Conservation (phyloP, 1,140 invertebrate genomes). For the Drosophila mayri region DNA sequence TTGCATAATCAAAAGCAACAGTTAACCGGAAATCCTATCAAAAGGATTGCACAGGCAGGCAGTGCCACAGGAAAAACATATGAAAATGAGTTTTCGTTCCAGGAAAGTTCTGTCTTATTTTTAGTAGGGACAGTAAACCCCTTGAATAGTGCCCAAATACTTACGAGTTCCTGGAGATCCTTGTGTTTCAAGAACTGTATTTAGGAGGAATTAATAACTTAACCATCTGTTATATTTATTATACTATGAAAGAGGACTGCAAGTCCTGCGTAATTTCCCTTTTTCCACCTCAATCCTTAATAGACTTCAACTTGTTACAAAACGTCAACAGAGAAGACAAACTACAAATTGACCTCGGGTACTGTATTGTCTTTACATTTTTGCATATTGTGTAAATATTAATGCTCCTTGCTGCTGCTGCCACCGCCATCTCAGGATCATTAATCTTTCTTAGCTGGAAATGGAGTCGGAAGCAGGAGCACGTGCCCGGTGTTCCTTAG, state of each 20-base stretch:
- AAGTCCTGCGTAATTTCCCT: background rate
- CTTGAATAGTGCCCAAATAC: too few relatives aligned
- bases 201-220: background rate
- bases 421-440: conserved; percentile 53
- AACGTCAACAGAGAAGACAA: conserved; percentile 36
- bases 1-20: conserved; percentile 61
- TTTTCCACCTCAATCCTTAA: background rate
- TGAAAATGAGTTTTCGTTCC: conserved; percentile 10
- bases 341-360: conserved; percentile 62
- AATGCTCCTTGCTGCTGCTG: conserved; percentile 43
- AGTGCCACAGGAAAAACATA: conserved; percentile 16
- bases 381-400: conserved; percentile 69
- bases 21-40: conserved; percentile 33
- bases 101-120: background rate
- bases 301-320: conserved; percentile 8
- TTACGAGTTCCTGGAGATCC: background rate
- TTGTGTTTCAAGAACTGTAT: background rate
- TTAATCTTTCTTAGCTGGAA: conserved; percentile 70
- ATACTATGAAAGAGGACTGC: background rate
- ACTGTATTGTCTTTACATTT: conserved; percentile 38
- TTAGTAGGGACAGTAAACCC: too few relatives aligned
- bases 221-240: background rate
- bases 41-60: conserved; percentile 20
- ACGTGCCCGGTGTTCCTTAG: conserved; percentile 32
- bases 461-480: background rate